A percentile compares a stretch with the other conserved stretches of the same genome.
phyloP scores from a whole-genome alignment of 2,888 invertebrate genomes.

The Fissipunctia ypsillon region DNA sequence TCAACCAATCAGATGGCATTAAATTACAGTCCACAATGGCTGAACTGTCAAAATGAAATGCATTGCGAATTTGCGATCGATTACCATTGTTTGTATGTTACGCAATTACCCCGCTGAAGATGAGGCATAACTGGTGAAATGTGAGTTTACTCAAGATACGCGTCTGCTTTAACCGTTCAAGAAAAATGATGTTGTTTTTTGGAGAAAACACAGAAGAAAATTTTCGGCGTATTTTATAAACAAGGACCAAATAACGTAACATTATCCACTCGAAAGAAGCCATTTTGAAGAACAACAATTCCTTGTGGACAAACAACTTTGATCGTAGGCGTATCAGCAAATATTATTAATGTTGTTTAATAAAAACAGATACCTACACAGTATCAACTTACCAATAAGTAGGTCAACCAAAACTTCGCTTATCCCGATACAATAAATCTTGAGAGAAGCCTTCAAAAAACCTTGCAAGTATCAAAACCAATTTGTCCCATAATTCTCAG shows the following conservation, averaged over 20 bases:
- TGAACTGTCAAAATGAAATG: no score
- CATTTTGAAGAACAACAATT: conserved; percentile 10
- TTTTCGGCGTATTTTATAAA: not conserved
- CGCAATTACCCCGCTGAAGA: no score
- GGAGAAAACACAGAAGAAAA: not conserved
- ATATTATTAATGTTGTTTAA: conserved; percentile 27
- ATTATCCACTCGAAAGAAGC: not conserved
- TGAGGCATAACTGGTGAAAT: no score
- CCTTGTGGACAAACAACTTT: conserved; percentile 19
- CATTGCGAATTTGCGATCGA: no score
- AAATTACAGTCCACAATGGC: no score
- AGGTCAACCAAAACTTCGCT: conserved; percentile 20
- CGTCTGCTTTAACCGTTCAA: no score
- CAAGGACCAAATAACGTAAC: not conserved
- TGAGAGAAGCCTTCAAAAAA: conserved; percentile 23
- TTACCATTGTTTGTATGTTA: no score
- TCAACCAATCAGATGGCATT: no score
- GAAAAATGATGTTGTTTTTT: not conserved
- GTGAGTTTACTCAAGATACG: no score
- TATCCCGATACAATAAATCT: conserved; percentile 26
- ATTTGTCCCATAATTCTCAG: conserved; percentile 36
- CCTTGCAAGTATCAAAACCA: conserved; percentile 25
- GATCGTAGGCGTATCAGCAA: conserved; percentile 29
- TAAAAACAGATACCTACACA: conserved; percentile 14
- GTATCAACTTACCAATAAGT: conserved; percentile 19